phyloP scores from a whole-genome alignment of 2,113 vertebrate species.

The Tenrec ecaudatus region DNA sequence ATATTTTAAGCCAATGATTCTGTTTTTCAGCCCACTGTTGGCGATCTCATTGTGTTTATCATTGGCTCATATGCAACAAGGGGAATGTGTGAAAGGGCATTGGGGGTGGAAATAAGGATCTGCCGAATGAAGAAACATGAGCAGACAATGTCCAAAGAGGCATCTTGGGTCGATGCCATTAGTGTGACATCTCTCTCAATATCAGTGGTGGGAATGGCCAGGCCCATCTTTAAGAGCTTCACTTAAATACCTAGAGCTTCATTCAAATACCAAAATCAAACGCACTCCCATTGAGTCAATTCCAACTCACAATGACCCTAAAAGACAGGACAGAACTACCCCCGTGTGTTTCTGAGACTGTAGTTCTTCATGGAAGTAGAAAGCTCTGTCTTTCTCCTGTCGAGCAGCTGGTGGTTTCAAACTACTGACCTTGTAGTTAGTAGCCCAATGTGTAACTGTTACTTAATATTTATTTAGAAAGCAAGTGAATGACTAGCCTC shows the following conservation, averaged over 20 bases:
- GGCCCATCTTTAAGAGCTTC: background rate
- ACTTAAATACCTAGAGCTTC: background rate
- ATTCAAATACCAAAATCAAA: too few relatives aligned
- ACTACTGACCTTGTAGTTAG: too few relatives aligned
- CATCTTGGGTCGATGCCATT: too few relatives aligned
- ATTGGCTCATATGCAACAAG: background rate
- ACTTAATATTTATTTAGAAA: slow-evolving; percentile 14
- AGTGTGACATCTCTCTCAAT: background rate
- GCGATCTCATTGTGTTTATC: background rate
- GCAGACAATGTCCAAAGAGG: fast-evolving
- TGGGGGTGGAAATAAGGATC: background rate
- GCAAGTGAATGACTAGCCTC: background rate
- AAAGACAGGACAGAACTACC: too few relatives aligned
- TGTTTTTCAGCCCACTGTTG: background rate
- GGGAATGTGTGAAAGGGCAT: background rate
- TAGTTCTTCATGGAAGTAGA: too few relatives aligned
- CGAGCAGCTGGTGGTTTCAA: too few relatives aligned
- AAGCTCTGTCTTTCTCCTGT: too few relatives aligned
- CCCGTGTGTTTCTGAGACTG: too few relatives aligned
- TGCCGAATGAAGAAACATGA: background rate
- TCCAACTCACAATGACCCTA: too few relatives aligned
- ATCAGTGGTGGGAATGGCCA: fast-evolving
- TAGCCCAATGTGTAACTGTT: background rate
- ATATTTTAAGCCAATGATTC: background rate
- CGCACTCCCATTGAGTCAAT: too few relatives aligned